Percentiles rank a stretch among this genome's conserved stretches.
Conservation (phyloP, 2,113 vertebrate genomes). For the Ammodytes marinus region DNA sequence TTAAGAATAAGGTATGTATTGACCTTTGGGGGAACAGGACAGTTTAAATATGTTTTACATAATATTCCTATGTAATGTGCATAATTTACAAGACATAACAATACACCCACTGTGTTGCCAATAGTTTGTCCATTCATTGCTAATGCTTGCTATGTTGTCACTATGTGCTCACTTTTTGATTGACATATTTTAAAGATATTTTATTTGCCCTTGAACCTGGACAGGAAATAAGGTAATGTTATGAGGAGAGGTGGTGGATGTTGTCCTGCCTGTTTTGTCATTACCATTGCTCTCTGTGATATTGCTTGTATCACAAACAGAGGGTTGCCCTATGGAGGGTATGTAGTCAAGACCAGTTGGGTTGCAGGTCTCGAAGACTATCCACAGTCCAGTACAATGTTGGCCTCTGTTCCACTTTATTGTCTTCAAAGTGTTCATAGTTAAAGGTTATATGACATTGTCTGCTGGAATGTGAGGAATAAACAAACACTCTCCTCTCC, state of each 20-base stretch:
- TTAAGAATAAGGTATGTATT: not conserved
- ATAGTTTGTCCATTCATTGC: no score
- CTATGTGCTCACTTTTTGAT: not conserved
- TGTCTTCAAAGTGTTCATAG: conserved; percentile 10
- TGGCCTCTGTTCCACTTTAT: conserved; percentile 33
- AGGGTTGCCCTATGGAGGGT: not conserved
- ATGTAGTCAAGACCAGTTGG: conserved; percentile 4
- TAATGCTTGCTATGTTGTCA: not conserved
- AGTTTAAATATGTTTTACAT: not conserved
- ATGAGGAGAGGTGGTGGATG: conserved; percentile 2
- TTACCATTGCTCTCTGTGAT: not conserved
- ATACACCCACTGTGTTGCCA: not conserved
- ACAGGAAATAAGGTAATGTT: not conserved
- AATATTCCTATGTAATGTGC: not conserved
- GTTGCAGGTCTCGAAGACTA: not conserved
- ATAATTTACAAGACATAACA: not conserved
- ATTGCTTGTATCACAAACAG: conserved; percentile 8
- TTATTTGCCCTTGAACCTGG: conserved; percentile 26
- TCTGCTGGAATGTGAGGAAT: not conserved
- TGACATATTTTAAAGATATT: conserved; percentile 5
- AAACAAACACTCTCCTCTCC: conserved; percentile 15
- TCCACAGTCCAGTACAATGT: conserved; percentile 3
- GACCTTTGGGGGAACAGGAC: not conserved
- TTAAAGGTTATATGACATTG: not conserved
- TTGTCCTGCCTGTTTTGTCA: not conserved